Percentiles rank a stretch among this genome's conserved stretches.
phyloP scores from a whole-genome alignment of 2,888 invertebrate genomes.

The Hydropsyche betteni region DNA sequence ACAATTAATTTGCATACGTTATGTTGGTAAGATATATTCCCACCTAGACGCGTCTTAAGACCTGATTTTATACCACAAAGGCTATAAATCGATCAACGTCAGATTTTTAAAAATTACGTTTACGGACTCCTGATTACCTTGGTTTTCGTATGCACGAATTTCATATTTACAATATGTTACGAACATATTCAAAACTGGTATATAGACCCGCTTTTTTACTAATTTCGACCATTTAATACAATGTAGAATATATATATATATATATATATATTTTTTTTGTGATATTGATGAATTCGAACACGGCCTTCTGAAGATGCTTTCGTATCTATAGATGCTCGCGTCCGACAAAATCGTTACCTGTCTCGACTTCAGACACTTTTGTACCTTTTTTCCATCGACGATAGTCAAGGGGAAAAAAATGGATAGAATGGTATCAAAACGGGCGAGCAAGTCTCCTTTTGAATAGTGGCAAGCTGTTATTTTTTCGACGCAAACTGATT shows the following conservation, averaged over 20 bases:
- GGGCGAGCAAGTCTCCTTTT: conserved; percentile 13
- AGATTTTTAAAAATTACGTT: too few relatives aligned
- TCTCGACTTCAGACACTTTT: conserved; percentile 6
- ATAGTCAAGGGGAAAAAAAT: conserved; percentile 8
- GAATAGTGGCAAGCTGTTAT: conserved; percentile 45
- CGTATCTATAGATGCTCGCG: not conserved
- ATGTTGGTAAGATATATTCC: too few relatives aligned
- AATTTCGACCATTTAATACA: too few relatives aligned
- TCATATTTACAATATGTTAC: too few relatives aligned
- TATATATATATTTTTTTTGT: not conserved
- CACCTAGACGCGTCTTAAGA: too few relatives aligned
- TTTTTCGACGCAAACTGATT: conserved; percentile 51
- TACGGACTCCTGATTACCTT: too few relatives aligned
- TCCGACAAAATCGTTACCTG: conserved; percentile 23
- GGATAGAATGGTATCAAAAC: conserved; percentile 19
- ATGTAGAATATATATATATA: not conserved
- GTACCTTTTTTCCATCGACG: conserved; percentile 3
- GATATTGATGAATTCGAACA: not conserved
- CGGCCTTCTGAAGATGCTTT: conserved; percentile 10
- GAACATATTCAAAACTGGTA: too few relatives aligned
- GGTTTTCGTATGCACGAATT: too few relatives aligned
- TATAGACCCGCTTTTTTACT: too few relatives aligned
- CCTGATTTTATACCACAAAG: too few relatives aligned
- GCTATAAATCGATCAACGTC: too few relatives aligned
- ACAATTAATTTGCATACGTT: too few relatives aligned